phyloP scores from a whole-genome alignment of 2,888 invertebrate genomes.

The Criorhina ranunculi region DNA sequence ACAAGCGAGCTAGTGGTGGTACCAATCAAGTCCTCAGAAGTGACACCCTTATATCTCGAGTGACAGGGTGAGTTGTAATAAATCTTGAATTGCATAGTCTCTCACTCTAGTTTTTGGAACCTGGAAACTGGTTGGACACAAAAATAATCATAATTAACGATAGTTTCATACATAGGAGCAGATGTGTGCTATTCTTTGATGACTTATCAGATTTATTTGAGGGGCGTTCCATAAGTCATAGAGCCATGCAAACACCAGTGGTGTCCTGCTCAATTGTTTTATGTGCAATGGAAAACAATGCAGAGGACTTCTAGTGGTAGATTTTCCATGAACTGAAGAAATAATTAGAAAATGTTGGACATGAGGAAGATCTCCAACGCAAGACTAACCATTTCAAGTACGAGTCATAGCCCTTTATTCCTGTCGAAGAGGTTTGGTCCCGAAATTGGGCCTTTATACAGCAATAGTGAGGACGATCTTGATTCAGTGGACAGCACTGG shows the following conservation, averaged over 20 bases:
- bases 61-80: constrained; percentile 66
- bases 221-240: constrained; percentile 69
- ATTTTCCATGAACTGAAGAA: no score
- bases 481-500: no score
- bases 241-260: constrained; percentile 22
- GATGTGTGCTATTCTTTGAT: constrained; percentile 50
- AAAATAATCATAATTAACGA: constrained; percentile 72
- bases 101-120: constrained; percentile 5
- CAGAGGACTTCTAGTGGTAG: no score
- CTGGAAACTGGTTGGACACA: constrained; percentile 61
- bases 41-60: constrained; percentile 67
- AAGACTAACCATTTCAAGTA: no score
- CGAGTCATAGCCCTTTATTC: no score
- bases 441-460: no score
- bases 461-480: no score
- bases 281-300: neutral
- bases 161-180: constrained; percentile 65
- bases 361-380: no score
- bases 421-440: no score
- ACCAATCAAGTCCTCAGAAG: constrained; percentile 69
- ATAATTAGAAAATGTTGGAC: no score
- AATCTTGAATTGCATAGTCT: constrained; percentile 55
- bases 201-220: constrained; percentile 67
- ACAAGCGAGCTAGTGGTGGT: constrained; percentile 45
- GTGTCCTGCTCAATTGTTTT: constrained; percentile 33